Evolutionary conservation across 2,113 vertebrate genomes (phyloP).

Genomic region (Ariopsis seemanni): DNA sequence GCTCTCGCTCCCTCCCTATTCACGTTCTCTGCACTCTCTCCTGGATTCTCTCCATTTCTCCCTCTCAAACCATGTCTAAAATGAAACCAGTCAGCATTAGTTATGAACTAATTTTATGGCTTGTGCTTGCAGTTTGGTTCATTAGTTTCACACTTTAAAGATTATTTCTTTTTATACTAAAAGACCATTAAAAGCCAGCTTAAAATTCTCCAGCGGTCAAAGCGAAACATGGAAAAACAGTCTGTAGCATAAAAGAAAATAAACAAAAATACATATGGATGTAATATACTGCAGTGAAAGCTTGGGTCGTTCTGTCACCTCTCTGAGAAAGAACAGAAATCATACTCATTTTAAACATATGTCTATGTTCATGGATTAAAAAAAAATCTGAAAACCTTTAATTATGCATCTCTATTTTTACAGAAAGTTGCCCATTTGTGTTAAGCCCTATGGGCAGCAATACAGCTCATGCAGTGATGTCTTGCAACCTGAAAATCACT

Average conservation of each 20-base stretch:
- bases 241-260: not conserved
- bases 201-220: conserved; percentile 22
- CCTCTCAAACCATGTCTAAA: not conserved
- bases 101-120: conserved; percentile 20
- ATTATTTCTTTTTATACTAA: conserved; percentile 21
- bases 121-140: conserved; percentile 13
- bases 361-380: not conserved
- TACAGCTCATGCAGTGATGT: not conserved
- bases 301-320: not conserved
- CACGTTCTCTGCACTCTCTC: not conserved
- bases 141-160: conserved; percentile 17
- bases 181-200: not conserved
- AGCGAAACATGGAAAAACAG: conserved; percentile 8
- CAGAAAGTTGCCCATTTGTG: not conserved
- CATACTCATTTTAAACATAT: not conserved
- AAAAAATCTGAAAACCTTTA: not conserved
- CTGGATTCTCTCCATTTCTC: not conserved
- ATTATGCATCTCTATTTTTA: not conserved
- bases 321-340: not conserved
- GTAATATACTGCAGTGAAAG: not conserved
- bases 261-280: conserved; percentile 4
- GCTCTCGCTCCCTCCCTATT: conserved; percentile 4
- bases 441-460: not conserved
- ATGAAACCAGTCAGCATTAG: conserved; percentile 10
- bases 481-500: not conserved